Percentiles rank a stretch among this genome's conserved stretches.
Conservation (phyloP, 1,140 invertebrate species). For the Neodiprion fabricii region DNA sequence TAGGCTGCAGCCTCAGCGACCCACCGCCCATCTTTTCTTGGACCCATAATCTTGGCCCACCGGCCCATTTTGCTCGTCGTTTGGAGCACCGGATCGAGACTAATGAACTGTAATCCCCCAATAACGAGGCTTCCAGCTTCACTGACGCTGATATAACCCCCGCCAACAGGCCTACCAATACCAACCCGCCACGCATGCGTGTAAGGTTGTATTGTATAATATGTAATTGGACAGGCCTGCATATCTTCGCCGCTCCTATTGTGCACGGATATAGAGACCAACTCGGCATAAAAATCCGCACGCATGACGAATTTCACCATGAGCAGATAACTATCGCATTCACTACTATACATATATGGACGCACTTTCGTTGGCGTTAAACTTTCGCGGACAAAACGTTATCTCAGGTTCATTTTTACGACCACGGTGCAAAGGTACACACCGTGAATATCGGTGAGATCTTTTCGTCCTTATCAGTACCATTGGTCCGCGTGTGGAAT, state of each 20-base stretch:
- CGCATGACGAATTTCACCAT: too few species aligned
- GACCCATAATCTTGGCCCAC: not conserved
- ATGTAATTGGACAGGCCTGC: not conserved
- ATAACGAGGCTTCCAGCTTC: slow-evolving; percentile 57
- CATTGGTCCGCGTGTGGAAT: too few species aligned
- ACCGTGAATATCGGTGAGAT: too few species aligned
- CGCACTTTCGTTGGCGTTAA: too few species aligned
- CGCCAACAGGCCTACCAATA: slow-evolving; percentile 4
- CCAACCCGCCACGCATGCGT: slow-evolving; percentile 33
- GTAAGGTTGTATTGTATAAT: not conserved
- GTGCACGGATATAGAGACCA: not conserved
- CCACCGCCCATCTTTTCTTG: not conserved
- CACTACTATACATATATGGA: too few species aligned
- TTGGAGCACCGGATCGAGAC: slow-evolving; percentile 40
- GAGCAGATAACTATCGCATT: too few species aligned
- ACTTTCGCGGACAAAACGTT: too few species aligned
- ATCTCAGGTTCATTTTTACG: too few species aligned
- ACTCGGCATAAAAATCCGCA: not conserved
- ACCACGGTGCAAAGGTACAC: too few species aligned
- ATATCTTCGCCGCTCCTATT: not conserved
- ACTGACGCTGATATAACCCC: slow-evolving; percentile 46
- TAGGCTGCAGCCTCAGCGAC: not conserved
- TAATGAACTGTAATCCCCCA: slow-evolving; percentile 64
- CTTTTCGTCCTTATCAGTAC: too few species aligned
- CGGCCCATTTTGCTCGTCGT: not conserved